Evolutionary conservation across 2,888 invertebrate species (phyloP).

Genomic region (Vanessa cardui): DNA sequence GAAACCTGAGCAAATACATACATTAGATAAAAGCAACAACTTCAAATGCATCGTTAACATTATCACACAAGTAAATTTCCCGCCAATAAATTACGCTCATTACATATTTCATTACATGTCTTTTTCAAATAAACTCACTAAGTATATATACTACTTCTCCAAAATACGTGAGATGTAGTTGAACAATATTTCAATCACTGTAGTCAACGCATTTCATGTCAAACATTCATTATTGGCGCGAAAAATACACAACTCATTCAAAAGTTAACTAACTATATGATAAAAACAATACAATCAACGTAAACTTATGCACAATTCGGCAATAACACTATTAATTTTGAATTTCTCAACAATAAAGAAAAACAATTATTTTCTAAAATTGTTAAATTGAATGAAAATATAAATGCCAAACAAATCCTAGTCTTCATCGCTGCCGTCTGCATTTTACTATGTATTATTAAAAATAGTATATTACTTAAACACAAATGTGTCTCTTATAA

Average conservation of each 20-base stretch:
- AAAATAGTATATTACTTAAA: too few relatives aligned
- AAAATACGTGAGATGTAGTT: too few relatives aligned
- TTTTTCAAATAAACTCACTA: too few relatives aligned
- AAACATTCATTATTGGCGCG: slow-evolving; percentile 1
- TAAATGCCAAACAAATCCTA: not conserved
- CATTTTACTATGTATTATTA: too few relatives aligned
- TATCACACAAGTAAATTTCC: slow-evolving; percentile 4
- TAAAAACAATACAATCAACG: slow-evolving; percentile 18
- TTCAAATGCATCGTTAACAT: slow-evolving; percentile 20
- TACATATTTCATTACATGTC: not conserved
- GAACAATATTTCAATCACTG: not conserved
- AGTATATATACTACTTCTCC: too few relatives aligned
- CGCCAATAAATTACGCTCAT: not conserved
- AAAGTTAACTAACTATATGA: slow-evolving; percentile 12
- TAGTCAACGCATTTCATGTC: not conserved
- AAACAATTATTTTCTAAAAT: not conserved
- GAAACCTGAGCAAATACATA: slow-evolving; percentile 31
- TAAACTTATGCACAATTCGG: not conserved
- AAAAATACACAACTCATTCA: slow-evolving; percentile 10
- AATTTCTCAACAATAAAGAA: slow-evolving; percentile 7
- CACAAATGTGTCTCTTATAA: too few relatives aligned
- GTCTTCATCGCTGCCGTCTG: not conserved
- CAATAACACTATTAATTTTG: not conserved
- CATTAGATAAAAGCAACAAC: slow-evolving; percentile 20
- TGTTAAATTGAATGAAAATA: not conserved